These are phyloP conservation scores for Eupristina koningsbergeri DNA, from an alignment of 1,140 invertebrate genomes.

Conservation along the genomic window DNA sequence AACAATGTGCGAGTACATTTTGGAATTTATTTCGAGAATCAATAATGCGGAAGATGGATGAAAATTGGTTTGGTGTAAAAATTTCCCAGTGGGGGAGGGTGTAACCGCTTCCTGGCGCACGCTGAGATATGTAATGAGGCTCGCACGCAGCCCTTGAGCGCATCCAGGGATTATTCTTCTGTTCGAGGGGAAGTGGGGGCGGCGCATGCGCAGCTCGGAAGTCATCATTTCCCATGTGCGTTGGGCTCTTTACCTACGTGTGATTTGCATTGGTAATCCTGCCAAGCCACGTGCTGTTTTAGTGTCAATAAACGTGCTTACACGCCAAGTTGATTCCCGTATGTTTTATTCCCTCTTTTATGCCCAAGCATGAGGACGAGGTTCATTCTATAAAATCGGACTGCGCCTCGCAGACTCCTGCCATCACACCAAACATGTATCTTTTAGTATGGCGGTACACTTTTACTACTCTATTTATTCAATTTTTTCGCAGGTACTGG, in stretches of 20 bases:
- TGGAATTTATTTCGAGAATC: too few species aligned
- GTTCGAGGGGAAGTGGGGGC: background rate
- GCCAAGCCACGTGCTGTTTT: constrained; percentile 12
- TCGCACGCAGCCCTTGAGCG: background rate
- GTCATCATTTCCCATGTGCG: background rate
- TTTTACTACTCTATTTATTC: too few species aligned
- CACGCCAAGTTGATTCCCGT: background rate
- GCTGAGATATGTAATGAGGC: background rate
- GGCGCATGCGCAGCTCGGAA: background rate
- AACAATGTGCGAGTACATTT: background rate
- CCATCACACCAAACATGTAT: too few species aligned
- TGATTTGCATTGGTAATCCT: constrained; percentile 31
- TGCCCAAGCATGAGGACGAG: too few species aligned
- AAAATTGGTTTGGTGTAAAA: background rate
- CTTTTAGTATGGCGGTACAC: too few species aligned
- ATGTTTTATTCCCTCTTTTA: background rate
- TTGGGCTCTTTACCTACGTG: background rate
- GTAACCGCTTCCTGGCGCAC: background rate
- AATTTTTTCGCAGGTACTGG: too few species aligned
- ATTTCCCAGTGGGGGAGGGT: background rate
- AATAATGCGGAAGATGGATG: background rate
- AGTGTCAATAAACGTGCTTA: constrained; percentile 28
- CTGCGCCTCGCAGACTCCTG: too few species aligned
- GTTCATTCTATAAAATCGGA: too few species aligned
- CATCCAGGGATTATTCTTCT: background rate